Conservation (phyloP, 2,888 invertebrate genomes). For the Drosophila greeni region DNA sequence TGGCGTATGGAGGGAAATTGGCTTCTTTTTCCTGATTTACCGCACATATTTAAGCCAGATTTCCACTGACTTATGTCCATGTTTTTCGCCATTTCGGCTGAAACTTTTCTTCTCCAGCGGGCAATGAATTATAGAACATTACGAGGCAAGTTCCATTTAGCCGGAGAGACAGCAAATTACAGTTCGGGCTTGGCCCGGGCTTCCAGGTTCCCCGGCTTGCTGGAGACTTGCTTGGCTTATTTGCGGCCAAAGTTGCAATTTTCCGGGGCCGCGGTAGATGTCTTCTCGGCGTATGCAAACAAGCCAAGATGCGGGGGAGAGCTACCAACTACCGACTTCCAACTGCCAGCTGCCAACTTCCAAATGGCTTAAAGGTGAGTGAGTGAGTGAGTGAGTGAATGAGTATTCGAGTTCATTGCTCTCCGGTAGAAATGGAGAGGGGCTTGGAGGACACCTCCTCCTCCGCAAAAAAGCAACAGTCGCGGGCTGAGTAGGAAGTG, state of each 20-base stretch:
- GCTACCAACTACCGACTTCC: conserved; percentile 19
- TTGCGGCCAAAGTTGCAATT: conserved; percentile 46
- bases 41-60: conserved; percentile 21
- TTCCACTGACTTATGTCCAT: conserved; percentile 56
- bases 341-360: conserved; percentile 34
- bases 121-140: conserved; percentile 67
- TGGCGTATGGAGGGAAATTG: conserved; percentile 42
- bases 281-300: conserved; percentile 46
- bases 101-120: conserved; percentile 35
- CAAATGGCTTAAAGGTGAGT: conserved; percentile 48
- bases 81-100: conserved; percentile 37
- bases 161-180: conserved; percentile 43
- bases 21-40: conserved; percentile 4
- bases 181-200: not conserved
- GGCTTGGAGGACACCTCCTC: conserved; percentile 11
- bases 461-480: conserved; percentile 11
- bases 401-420: conserved; percentile 63
- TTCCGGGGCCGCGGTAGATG: conserved; percentile 29
- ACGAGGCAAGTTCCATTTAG: conserved; percentile 60
- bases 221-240: conserved; percentile 38
- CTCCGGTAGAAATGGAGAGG: conserved; percentile 43
- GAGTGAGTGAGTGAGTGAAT: conserved; percentile 50
- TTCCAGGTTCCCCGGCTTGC: conserved; percentile 12
- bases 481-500: conserved; percentile 34
- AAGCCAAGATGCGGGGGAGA: conserved; percentile 34